Base-by-base conservation (phyloP, 2,113 vertebrate species). In the Melanotaenia duboulayi region DNA sequence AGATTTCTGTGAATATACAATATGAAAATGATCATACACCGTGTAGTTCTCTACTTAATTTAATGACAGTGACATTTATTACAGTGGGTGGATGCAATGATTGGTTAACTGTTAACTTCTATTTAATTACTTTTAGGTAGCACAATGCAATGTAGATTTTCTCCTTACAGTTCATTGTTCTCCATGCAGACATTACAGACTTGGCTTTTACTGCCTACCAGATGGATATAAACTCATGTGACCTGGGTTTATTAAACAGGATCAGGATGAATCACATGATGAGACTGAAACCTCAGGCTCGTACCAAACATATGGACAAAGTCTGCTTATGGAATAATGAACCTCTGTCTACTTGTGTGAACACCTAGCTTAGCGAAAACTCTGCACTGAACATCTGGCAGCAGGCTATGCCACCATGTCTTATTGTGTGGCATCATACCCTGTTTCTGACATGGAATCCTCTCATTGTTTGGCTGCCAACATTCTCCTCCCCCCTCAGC, bases 391-490 rank as follows among this genome's bases (percentile, higher is more conserved):
- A 70, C 79, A 76, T 85, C 77, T 83, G 79, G 81, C 69, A 20
- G 74, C 40, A 54, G 56, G 77, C 63, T 39, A 56, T 54, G 63
- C 56, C 79, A 63, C 76, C 64, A 39, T 77, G 60, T 68, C 48
- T 74, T 63, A 74, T 23, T 74, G 64, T 79, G 63, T 69, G 74
- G 76, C 81, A 86, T 84, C 82, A 72, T 67, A 70, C 50, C 61
- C 55, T 48, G 17, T 77, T 50, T 72, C 69, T 88, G 74, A 87
- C 85, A 89, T 70, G 70, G 87, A 83, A 86, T 81, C 71, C 28
- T 85, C 76, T 84, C 71, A 83, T 85, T 88, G 88, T 84, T 83
- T 55, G 62, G 66, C 77, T 83, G 88, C 88, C 86, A 86, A 76
- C 37, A 4, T 76, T 81, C 84, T 77, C 87, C 89, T 71, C 82